phyloP scores from a whole-genome alignment of 1,140 invertebrate genomes.

The Trichonephila clavipes region DNA sequence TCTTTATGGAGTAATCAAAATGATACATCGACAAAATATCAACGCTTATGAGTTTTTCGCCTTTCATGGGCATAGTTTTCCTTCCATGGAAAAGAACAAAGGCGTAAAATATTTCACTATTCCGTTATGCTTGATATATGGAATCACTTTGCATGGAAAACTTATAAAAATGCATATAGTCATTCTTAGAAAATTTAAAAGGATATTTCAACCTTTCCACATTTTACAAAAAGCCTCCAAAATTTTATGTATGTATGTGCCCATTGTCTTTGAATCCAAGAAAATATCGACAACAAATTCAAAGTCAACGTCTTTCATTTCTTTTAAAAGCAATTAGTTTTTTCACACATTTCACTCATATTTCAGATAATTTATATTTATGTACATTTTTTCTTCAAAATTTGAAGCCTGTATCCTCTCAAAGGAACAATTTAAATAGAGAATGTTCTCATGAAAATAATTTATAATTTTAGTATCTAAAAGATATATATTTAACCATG shows the following conservation, averaged over 20 bases:
- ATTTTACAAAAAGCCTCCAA: background rate
- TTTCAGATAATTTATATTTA: too few relatives aligned
- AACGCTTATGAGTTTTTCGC: constrained; percentile 2
- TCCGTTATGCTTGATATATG: background rate
- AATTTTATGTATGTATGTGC: background rate
- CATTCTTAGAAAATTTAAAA: background rate
- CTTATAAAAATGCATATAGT: background rate
- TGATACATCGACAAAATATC: constrained; percentile 43
- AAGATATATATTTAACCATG: too few relatives aligned
- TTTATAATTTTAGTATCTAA: too few relatives aligned
- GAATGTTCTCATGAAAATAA: too few relatives aligned
- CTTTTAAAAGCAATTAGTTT: too few relatives aligned
- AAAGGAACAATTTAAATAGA: too few relatives aligned
- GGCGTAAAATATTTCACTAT: background rate
- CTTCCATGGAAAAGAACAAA: background rate
- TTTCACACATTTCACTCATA: too few relatives aligned
- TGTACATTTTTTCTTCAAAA: too few relatives aligned
- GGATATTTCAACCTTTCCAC: background rate
- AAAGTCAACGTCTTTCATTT: too few relatives aligned
- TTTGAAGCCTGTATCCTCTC: too few relatives aligned
- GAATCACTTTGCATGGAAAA: background rate
- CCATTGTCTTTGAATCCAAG: background rate
- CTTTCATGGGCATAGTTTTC: background rate
- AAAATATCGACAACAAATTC: too few relatives aligned
- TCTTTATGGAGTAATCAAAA: constrained; percentile 41